Evolutionary conservation across 2,888 invertebrate genomes (phyloP).

Genomic region (Mesorhabditis spiculigera): DNA sequence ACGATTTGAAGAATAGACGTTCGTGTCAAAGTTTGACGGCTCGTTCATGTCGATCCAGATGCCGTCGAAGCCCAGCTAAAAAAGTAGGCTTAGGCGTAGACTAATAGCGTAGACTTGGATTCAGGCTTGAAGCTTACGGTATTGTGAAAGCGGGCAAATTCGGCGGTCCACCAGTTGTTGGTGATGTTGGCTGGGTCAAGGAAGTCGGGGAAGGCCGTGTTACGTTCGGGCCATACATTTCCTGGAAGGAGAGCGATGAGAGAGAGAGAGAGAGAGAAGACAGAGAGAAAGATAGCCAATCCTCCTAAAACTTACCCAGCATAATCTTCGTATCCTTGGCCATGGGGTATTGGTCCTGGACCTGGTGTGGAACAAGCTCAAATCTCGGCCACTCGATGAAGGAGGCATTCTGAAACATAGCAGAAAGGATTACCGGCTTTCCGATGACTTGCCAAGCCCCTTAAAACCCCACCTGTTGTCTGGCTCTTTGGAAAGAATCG

Average conservation of each 20-base stretch:
- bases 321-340: slow-evolving; percentile 24
- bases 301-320: not conserved
- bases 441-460: not conserved
- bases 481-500: slow-evolving; percentile 40
- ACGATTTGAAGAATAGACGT: slow-evolving; percentile 12
- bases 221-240: slow-evolving; percentile 34
- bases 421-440: not conserved
- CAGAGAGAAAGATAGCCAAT: not conserved
- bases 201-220: slow-evolving; percentile 42
- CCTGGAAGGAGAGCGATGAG: slow-evolving; percentile 10
- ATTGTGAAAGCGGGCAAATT: slow-evolving; percentile 30
- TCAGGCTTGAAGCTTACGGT: slow-evolving; percentile 13
- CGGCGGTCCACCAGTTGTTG: slow-evolving; percentile 36
- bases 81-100: no score
- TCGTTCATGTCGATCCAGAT: slow-evolving; percentile 89
- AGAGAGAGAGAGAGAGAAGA: not conserved
- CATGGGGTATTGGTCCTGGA: slow-evolving; percentile 36
- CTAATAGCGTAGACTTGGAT: no score
- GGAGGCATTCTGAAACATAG: slow-evolving; percentile 20
- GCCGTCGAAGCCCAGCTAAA: slow-evolving; percentile 66
- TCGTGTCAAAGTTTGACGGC: slow-evolving; percentile 70
- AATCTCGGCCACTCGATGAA: slow-evolving; percentile 36
- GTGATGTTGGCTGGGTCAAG: slow-evolving; percentile 30
- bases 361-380: slow-evolving; percentile 23
- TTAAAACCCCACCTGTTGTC: slow-evolving; percentile 18